Base-by-base conservation (phyloP, 2,113 vertebrate species). In the Ginglymostoma cirratum region DNA sequence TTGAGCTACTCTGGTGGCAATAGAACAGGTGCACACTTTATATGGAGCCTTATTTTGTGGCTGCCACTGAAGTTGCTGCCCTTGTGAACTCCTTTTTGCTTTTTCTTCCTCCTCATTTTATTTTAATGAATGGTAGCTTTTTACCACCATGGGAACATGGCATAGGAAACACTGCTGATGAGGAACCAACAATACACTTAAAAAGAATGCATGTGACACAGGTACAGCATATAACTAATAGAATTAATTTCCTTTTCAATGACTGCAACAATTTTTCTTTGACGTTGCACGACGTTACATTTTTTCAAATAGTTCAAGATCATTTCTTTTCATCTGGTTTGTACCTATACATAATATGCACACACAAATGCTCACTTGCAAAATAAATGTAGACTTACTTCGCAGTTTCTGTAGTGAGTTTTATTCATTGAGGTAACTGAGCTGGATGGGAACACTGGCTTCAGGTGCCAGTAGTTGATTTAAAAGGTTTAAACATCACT, bases 41-140 rank as follows among this genome's bases (percentile, higher is more conserved):
- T 97, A 97, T 97, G 97, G 96, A 96, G 96, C 96, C 97, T 98
- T 97, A 97, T 98, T 98, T 96, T 97, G 96, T 97, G 96, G 96
- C 96, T 97, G 97, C 97, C 97, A 97, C 97, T 98, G 96, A 96
- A 96, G 78, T 97, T 97, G 96, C 96, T 97, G 97, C 96, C 97
- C 97, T 97, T 96, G 96, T 97, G 97, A 97, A 97, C 97, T 96
- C 97, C 96, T 72, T 96, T 97, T 97, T 97, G 97, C 97, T 97
- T 96, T 96, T 97, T 96, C 97, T 97, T 97, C 97, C 98, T 97
- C 97, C 97, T 97, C 97, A 96, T 96, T 96, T 97, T 97, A 96
- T 97, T 98, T 97, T 97, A 97, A 97, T 98, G 98, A 98, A 98
- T 98, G 97, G 98, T 97, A 98, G 97, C 98, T 98, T 98, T 98